Percentiles rank a stretch among this genome's conserved stretches.
phyloP scores from a whole-genome alignment of 1,140 invertebrate genomes.

The Schlechtendalia chinensis region DNA sequence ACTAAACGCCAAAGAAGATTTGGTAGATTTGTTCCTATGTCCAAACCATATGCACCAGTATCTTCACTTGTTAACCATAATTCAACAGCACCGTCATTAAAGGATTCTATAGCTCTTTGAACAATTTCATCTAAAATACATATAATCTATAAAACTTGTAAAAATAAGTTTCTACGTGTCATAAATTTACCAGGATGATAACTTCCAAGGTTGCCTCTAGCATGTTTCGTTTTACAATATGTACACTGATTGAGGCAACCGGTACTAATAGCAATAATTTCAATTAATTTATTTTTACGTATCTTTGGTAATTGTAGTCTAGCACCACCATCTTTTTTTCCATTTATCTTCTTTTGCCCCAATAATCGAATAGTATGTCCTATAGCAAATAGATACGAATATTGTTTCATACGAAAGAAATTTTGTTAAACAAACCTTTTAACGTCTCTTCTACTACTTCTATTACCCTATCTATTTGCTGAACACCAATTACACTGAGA shows the following conservation, averaged over 20 bases:
- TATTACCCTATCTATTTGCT: conserved; percentile 96
- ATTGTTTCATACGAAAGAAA: conserved; percentile 15
- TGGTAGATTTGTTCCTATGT: conserved; percentile 86
- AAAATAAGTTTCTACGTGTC: background rate
- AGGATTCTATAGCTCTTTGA: conserved; percentile 77
- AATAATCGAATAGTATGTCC: conserved; percentile 78
- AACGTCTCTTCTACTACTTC: conserved; percentile 98
- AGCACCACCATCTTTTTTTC: conserved; percentile 83
- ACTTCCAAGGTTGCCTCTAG: conserved; percentile 90
- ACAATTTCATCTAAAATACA: conserved; percentile 69
- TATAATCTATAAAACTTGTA: background rate
- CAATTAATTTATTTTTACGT: conserved; percentile 90
- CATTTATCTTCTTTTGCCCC: conserved; percentile 75
- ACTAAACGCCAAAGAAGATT: conserved; percentile 84
- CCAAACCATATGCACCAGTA: conserved; percentile 93
- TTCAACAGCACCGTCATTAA: conserved; percentile 89
- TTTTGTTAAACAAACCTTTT: conserved; percentile 66
- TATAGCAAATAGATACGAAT: conserved; percentile 54
- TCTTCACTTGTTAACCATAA: conserved; percentile 99
- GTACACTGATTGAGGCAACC: conserved; percentile 98
- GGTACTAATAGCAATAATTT: conserved; percentile 97
- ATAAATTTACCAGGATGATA: conserved; percentile 68
- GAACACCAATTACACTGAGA: conserved; percentile 91
- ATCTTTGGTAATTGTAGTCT: conserved; percentile 88
- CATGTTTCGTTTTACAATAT: conserved; percentile 98